phyloP scores from a whole-genome alignment of 2,888 invertebrate species.

The Apamea sordens region DNA sequence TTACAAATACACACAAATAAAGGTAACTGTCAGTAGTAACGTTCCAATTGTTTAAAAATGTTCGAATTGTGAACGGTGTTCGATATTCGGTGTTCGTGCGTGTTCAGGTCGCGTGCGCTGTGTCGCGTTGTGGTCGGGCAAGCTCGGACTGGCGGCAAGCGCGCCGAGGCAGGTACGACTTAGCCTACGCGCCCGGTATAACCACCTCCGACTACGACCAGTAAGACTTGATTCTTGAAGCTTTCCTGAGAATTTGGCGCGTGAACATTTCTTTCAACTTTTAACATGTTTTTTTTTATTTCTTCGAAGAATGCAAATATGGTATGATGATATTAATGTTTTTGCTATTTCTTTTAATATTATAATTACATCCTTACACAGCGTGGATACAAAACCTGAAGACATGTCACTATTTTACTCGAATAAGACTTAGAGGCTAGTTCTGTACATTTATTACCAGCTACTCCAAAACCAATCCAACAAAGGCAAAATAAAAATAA shows the following conservation, averaged over 20 bases:
- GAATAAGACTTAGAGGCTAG: neutral
- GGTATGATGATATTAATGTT: neutral
- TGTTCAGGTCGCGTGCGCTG: conserved; percentile 75
- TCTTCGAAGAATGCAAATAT: conserved; percentile 7
- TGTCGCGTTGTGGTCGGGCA: conserved; percentile 82
- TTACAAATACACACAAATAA: conserved; percentile 63
- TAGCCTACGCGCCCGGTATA: conserved; percentile 89
- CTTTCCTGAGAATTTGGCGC: conserved; percentile 69
- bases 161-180: conserved; percentile 86
- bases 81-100: conserved; percentile 70
- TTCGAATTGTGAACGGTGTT: conserved; percentile 69
- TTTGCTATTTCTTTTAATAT: neutral
- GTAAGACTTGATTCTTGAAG: conserved; percentile 80
- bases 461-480: neutral
- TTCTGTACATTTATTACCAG: neutral
- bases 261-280: conserved; percentile 52
- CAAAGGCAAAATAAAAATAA: neutral
- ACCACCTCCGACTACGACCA: conserved; percentile 83
- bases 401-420: neutral
- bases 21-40: conserved; percentile 58
- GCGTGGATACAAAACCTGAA: neutral
- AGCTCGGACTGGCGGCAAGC: conserved; percentile 85
- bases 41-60: conserved; percentile 62
- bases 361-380: neutral
- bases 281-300: conserved; percentile 26